Base-by-base conservation (phyloP, 2,888 invertebrate species). In the Agonopterix subpropinquella region DNA sequence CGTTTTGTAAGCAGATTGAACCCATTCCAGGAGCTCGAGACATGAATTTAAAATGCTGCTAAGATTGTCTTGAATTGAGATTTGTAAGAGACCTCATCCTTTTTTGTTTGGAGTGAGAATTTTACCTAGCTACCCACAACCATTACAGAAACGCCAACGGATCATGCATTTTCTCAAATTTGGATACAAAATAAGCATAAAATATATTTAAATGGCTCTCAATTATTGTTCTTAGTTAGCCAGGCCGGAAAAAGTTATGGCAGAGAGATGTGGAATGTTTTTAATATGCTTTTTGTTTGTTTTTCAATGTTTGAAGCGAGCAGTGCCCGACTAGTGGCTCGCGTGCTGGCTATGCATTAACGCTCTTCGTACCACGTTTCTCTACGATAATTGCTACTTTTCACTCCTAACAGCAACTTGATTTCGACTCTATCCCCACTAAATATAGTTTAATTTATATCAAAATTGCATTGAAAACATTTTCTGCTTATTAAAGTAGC, bases 281-380 rank as follows among this genome's bases (percentile, higher is more conserved):
- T 5, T 28, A 39, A 11, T 39, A n/a, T 11, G 10, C 39, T 39
- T 13, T 42, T 42, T 66, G 62, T 55, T 44, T 57, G 65, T 66
- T 65, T 61, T 61, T 59, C 55, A 50, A 52, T 56, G 49, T 54
- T 53, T 50, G 42, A 43, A 42, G 47, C 39, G 39, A 39, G n/a
- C 11, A n/a, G 4, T 39, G 55, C 55, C 58, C 57, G 60, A 59
- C 58, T 55, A 58, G 53, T 49, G 53, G 58, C 53, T 77, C 56
- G 72, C 75, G 71, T 76, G 78, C 61, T 62, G 62, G 57, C 61
- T 65, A 60, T 66, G 61, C 67, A 73, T 77, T 77, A 77, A 61
- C 70, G 65, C 64, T 55, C 64, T 64, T 64, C 61, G 61, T 64
- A 61, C 54, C 51, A 55, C 58, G 62, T 64, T 64, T 61, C 61